Evolutionary conservation across 2,113 vertebrate species (phyloP).

Genomic region (Phyllostomus discolor): DNA sequence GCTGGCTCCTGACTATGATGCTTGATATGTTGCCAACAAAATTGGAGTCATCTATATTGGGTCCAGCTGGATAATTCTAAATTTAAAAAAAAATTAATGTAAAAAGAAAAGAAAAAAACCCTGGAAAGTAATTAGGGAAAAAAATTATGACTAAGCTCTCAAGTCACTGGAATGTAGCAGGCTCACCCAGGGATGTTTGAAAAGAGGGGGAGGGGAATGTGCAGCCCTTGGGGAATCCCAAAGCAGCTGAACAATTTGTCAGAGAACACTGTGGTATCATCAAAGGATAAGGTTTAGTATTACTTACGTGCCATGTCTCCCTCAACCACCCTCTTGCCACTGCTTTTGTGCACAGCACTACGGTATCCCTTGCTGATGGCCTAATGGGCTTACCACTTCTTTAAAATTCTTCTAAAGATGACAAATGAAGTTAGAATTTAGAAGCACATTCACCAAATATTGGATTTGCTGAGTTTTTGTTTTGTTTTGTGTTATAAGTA

Average conservation of each 20-base stretch:
- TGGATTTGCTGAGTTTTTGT: not conserved
- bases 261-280: conserved; percentile 17
- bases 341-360: not conserved
- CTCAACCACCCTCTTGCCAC: not conserved
- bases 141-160: not conserved
- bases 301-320: conserved; percentile 37
- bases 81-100: not conserved
- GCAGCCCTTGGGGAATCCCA: not conserved
- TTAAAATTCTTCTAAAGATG: not conserved
- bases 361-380: not conserved
- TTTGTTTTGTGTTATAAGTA: not conserved
- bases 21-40: not conserved
- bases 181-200: accelerated
- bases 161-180: not conserved
- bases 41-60: not conserved
- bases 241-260: conserved; percentile 28
- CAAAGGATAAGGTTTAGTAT: conserved; percentile 33
- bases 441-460: not conserved
- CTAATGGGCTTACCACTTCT: not conserved
- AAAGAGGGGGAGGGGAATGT: not conserved
- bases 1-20: not conserved
- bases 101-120: not conserved
- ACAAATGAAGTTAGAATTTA: not conserved
- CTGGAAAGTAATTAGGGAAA: not conserved
- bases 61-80: not conserved